phyloP scores from a whole-genome alignment of 2,113 vertebrate species.

The Entelurus aequoreus region DNA sequence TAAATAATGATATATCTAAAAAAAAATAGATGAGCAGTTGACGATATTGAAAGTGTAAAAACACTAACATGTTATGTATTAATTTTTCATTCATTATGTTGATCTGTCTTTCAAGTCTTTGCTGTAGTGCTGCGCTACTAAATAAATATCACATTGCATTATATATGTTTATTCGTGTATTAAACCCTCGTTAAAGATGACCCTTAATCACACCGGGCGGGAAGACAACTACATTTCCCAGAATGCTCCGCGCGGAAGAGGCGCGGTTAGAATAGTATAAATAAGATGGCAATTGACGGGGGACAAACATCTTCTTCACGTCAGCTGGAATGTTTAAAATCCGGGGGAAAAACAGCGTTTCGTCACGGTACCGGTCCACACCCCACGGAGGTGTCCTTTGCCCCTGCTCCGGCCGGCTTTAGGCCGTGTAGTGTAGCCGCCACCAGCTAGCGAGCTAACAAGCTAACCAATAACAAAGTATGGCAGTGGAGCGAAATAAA shows the following conservation, averaged over 20 bases:
- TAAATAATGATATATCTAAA: too few species aligned
- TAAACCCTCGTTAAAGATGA: background rate
- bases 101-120: background rate
- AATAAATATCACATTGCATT: background rate
- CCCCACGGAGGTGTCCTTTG: background rate
- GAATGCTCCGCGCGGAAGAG: background rate
- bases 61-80: too few species aligned
- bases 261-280: constrained; percentile 1
- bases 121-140: background rate
- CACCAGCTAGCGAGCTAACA: background rate
- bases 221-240: constrained; percentile 24
- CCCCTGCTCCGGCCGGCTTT: background rate
- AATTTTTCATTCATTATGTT: background rate
- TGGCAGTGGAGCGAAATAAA: constrained; percentile 36
- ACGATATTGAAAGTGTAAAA: too few species aligned
- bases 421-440: background rate
- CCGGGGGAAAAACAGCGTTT: too few species aligned
- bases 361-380: too few species aligned
- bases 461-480: background rate
- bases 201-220: background rate
- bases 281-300: background rate
- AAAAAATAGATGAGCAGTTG: too few species aligned
- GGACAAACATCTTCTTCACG: background rate
- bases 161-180: background rate
- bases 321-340: too few species aligned